These are phyloP conservation scores for Oedothorax gibbosus DNA, from an alignment of 1,140 invertebrate species.

Conservation along the genomic window DNA sequence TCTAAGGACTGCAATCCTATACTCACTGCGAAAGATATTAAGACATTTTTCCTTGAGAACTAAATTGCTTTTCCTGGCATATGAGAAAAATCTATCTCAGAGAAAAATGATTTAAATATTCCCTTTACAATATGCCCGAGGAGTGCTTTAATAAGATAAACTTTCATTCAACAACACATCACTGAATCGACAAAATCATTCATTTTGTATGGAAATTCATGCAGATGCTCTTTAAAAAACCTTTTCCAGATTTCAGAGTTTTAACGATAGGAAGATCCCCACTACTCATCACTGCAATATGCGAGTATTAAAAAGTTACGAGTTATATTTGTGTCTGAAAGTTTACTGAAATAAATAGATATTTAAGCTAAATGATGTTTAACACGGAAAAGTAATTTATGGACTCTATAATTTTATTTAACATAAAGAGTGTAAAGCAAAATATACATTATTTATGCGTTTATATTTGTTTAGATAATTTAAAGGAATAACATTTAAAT, in stretches of 20 bases:
- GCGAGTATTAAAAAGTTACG: neutral
- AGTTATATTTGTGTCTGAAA: neutral
- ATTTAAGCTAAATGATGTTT: too few species aligned
- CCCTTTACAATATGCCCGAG: neutral
- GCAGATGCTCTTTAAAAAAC: slow-evolving; percentile 17
- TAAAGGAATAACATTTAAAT: too few species aligned
- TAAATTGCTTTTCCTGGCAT: slow-evolving; percentile 14
- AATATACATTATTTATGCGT: too few species aligned
- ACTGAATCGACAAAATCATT: neutral
- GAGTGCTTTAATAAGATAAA: slow-evolving; percentile 33
- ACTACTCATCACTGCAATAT: neutral
- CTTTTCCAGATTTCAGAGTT: neutral
- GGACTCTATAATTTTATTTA: too few species aligned
- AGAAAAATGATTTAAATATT: slow-evolving; percentile 30
- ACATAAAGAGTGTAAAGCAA: too few species aligned
- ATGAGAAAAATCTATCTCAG: neutral
- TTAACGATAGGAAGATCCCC: neutral
- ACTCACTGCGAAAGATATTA: neutral
- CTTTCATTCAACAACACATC: slow-evolving; percentile 15
- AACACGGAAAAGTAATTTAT: too few species aligned
- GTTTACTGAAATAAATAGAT: too few species aligned
- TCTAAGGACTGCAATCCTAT: neutral
- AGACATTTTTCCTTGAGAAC: neutral
- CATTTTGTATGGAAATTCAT: slow-evolving; percentile 37
- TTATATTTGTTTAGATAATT: too few species aligned